Evolutionary conservation across 1,140 invertebrate species (phyloP).

Genomic region (Stegodyphus mimosarum): DNA sequence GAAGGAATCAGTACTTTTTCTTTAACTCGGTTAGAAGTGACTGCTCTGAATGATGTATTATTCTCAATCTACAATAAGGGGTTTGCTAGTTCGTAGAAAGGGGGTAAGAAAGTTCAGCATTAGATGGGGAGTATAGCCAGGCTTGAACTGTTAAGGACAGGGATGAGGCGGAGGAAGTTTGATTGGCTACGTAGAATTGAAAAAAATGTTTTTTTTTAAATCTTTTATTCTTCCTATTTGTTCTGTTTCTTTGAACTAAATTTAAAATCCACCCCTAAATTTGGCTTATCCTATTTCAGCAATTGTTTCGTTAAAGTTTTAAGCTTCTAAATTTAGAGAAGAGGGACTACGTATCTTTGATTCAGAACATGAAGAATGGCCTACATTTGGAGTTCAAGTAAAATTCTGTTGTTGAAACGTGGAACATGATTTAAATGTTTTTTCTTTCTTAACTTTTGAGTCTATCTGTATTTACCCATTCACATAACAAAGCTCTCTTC

Average conservation of each 20-base stretch:
- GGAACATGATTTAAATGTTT: too few species aligned
- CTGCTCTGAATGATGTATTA: slow-evolving; percentile 47
- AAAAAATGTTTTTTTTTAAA: not conserved
- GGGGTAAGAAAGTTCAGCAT: not conserved
- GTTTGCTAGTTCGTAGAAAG: too few species aligned
- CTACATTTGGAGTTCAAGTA: too few species aligned
- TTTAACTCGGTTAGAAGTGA: slow-evolving; percentile 40
- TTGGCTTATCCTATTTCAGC: slow-evolving; percentile 10
- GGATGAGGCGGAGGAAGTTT: slow-evolving; percentile 8
- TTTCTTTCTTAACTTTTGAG: too few species aligned
- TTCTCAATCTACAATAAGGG: not conserved
- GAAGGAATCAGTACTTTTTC: slow-evolving; percentile 5
- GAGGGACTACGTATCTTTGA: too few species aligned
- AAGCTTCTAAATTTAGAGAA: slow-evolving; percentile 30
- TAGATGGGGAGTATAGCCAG: slow-evolving; percentile 7
- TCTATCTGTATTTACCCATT: too few species aligned
- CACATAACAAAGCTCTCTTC: too few species aligned
- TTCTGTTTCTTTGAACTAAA: slow-evolving; percentile 11
- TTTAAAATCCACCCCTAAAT: slow-evolving; percentile 43
- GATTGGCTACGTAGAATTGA: slow-evolving; percentile 14
- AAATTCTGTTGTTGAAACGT: too few species aligned
- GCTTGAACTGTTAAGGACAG: slow-evolving; percentile 8
- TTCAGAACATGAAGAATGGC: too few species aligned
- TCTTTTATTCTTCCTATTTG: not conserved
- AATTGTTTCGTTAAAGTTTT: slow-evolving; percentile 48